A percentile compares a stretch with the other conserved stretches of the same genome.
Conservation (phyloP, 2,797 vertebrate genomes). For the Tinamus major region DNA sequence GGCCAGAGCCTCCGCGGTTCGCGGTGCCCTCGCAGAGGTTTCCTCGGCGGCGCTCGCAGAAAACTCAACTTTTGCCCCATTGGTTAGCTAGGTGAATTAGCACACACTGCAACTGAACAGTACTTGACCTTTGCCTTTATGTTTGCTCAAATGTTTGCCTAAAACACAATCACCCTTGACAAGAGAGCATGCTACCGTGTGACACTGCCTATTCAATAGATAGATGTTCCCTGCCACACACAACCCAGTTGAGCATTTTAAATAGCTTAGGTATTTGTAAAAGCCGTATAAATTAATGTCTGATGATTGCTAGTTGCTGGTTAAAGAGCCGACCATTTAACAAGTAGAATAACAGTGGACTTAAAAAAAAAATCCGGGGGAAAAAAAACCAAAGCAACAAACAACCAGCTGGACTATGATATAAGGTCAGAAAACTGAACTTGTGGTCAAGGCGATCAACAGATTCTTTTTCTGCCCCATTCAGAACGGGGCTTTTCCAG, state of each 20-base stretch:
- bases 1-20: neutral
- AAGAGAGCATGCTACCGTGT: conserved; percentile 92
- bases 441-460: neutral
- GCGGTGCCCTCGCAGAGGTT: conserved; percentile 62
- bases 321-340: conserved; percentile 77
- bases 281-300: conserved; percentile 85
- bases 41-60: conserved; percentile 74
- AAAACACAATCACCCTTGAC: conserved; percentile 99
- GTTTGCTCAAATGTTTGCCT: conserved; percentile 96
- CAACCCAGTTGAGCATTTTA: conserved; percentile 83
- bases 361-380: neutral
- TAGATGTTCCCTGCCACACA: conserved; percentile 91
- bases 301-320: conserved; percentile 78
- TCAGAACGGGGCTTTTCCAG: neutral
- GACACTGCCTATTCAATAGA: conserved; percentile 94
- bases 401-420: neutral
- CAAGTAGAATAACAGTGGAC: conserved; percentile 14
- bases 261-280: conserved; percentile 88
- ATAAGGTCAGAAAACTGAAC: conserved; percentile 41
- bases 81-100: conserved; percentile 94
- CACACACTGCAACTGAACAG: conserved; percentile 95
- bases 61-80: conserved; percentile 89
- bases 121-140: conserved; percentile 99
- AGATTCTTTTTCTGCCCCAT: conserved; percentile 31
- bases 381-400: neutral